Evolutionary conservation across 2,888 invertebrate genomes (phyloP).

Genomic region (Leucophora obtusa): DNA sequence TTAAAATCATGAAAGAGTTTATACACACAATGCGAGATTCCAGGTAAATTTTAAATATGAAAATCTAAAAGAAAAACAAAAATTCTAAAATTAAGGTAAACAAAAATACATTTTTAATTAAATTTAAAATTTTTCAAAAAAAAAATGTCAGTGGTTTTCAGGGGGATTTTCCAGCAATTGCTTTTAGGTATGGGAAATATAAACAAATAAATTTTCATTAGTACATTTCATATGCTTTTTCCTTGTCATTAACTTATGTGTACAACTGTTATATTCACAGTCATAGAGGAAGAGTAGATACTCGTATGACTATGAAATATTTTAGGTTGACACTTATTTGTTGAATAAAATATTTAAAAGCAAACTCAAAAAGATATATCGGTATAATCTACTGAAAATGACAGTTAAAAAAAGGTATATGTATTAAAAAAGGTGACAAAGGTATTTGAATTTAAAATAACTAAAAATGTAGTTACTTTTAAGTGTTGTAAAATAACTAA

Average conservation of each 20-base stretch:
- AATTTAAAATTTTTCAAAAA: background rate
- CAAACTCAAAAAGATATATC: too few relatives aligned
- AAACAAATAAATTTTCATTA: slow-evolving; percentile 17
- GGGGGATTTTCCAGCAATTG: background rate
- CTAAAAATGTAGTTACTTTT: too few relatives aligned
- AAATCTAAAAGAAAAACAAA: background rate
- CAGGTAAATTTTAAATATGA: background rate
- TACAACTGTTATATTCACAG: background rate
- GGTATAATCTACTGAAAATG: too few relatives aligned
- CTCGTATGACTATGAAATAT: background rate
- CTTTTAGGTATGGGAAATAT: background rate
- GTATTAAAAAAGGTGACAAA: too few relatives aligned
- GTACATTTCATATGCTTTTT: slow-evolving; percentile 10
- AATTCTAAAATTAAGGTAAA: background rate
- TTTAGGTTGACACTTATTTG: background rate
- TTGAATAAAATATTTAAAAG: too few relatives aligned
- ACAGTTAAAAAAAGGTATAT: too few relatives aligned
- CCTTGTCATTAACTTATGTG: slow-evolving; percentile 1
- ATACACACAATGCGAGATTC: background rate
- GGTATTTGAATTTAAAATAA: too few relatives aligned
- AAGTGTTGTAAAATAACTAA: too few relatives aligned
- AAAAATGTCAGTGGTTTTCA: background rate
- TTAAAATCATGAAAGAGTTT: background rate
- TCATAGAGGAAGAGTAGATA: background rate
- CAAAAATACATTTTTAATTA: background rate